phyloP scores from a whole-genome alignment of 2,113 vertebrate genomes.

The Diphyllodes magnificus region DNA sequence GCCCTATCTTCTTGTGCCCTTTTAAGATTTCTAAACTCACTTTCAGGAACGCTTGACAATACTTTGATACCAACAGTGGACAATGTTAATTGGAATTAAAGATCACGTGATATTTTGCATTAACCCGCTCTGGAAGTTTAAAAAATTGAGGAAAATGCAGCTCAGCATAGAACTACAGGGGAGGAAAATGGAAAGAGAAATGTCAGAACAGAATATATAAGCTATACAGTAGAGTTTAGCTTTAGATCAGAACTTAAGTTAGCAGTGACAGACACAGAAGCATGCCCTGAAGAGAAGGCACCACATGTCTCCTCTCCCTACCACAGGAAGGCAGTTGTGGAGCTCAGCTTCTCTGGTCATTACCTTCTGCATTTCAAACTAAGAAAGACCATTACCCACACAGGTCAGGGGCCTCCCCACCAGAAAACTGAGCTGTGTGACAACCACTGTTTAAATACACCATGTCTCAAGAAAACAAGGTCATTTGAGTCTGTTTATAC shows the following conservation, averaged over 20 bases:
- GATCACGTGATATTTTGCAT: neutral
- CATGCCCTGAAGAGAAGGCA: neutral
- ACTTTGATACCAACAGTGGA: neutral
- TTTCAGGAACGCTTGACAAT: neutral
- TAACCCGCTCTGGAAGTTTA: neutral
- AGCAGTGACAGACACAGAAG: neutral
- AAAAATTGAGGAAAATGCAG: neutral
- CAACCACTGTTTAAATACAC: neutral
- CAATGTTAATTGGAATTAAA: neutral
- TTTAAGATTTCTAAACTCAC: neutral
- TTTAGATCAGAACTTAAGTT: neutral
- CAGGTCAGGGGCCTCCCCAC: neutral
- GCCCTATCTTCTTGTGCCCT: neutral
- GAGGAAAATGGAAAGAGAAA: rapidly evolving
- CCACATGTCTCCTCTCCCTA: neutral
- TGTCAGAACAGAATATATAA: neutral
- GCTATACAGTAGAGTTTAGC: neutral
- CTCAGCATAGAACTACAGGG: rapidly evolving
- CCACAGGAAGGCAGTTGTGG: neutral
- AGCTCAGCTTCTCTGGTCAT: neutral
- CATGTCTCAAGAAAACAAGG: neutral
- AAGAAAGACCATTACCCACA: neutral
- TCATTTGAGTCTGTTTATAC: neutral
- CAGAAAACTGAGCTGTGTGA: neutral
- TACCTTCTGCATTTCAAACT: neutral